Base-by-base conservation (phyloP, 2,113 vertebrate genomes). In the Ancistrus triradiatus region DNA sequence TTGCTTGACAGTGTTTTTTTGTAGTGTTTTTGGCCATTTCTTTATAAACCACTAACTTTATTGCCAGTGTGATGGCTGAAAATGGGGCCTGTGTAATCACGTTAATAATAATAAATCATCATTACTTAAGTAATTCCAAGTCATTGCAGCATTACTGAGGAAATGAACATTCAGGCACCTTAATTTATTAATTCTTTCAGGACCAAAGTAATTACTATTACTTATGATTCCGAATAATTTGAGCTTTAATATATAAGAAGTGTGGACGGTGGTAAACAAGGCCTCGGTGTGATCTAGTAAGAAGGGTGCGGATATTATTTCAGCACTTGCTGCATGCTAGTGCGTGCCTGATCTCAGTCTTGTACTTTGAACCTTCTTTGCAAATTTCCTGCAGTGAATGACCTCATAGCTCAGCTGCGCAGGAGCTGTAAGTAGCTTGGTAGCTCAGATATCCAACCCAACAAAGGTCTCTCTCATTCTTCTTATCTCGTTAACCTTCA, bases 311-410 rank as follows among this genome's bases (percentile, higher is more conserved):
- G 55, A 22, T 61, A 49, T 27, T 24, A 19, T 47, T 37, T 46
- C 33, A 38, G 66, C 62, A 74, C 72, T 62, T 69, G 66, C 62
- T 40, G 33, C 43, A 55, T 31, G 55, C 66, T 74, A 57, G 52
- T 48, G 11, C 57, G 17, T 4, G 44, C 38, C 49, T 51, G 57
- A 44, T 40, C 57, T 69, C 31, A 47, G 7, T 6, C 21, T 31
- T 47, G 19, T 18, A 21, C 51, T 61, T 70, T 59, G 53, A 59
- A 57, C n/a, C n/a, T n/a, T 44, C 44, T 37, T 46, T 57, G 52
- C 38, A 18, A 11, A 8, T 9, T 47, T 10, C 17, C 8, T n/a
- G n/a, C n/a, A 38, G 33, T 25, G 59, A 31, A 61, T 69, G 66
- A 74, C 62, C 57, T 74, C 72, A 66, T 74, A n/a, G 21, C 65